Evolutionary conservation across 2,797 vertebrate species (phyloP), one percentile per base, ranked within the genome.

Genomic region (Epinephelus awoara): DNA sequence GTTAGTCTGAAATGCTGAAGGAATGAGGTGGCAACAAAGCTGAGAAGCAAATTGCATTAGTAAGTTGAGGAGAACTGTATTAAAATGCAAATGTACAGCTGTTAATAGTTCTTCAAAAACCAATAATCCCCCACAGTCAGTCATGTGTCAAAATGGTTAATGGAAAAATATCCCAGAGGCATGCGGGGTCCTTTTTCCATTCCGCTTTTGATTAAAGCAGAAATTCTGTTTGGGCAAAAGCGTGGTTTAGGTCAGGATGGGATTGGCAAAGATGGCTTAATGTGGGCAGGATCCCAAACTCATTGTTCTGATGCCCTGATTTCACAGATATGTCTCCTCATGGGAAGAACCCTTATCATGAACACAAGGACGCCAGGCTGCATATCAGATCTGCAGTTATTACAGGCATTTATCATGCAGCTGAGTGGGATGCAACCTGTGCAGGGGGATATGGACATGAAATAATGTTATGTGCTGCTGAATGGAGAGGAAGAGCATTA

Each of bases 31-130:
- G 96, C 96, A 96, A 97, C 95, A 97, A 96, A 96, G 96, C 96
- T 96, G 96, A 95, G 96, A 96, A 97, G 95, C 95, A 96, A 98
- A 98, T 97, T 97, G 96, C 96, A 97, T 97, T 96, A 98, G 96
- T 96, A 94, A 94, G 96, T 96, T 96, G 95, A 97, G 94, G 95
- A 97, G 96, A 98, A 98, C 95, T 98, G 96, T 96, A 99, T 99
- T 99, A 99, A 99, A 99, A 99, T 99, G 97, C 97, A 98, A 99
- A 99, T 99, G 97, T 97, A 95, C 96, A 97, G 96, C 96, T 98
- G 97, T 96, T 99, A 99, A 98, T 98, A 98, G 97, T 98, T 98
- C 97, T 98, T 99, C 97, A 98, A 98, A 99, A 98, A 97, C 97
- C 97, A 98, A 98, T 98, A 99, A 99, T 98, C 97, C 97, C 97